A percentile compares a stretch with the other conserved stretches of the same genome.
Conservation (phyloP, 2,888 invertebrate species). For the Epirrita christyi region DNA sequence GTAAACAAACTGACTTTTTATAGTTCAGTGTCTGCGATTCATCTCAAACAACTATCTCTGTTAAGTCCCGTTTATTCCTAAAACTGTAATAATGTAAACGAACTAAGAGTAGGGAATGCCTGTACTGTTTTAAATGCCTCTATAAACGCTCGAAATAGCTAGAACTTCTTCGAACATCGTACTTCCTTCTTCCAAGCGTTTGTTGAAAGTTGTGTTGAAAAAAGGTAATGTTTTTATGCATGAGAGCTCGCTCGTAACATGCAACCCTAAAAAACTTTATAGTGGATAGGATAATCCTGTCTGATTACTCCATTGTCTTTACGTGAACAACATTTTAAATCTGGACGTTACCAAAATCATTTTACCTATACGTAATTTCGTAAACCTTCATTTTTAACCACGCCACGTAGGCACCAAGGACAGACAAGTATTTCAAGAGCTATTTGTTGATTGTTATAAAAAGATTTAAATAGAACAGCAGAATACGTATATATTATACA, state of each 20-base stretch:
- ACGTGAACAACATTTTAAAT: slow-evolving; percentile 21
- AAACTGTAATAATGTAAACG: slow-evolving; percentile 51
- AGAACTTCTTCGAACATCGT: slow-evolving; percentile 11
- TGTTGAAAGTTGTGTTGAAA: slow-evolving; percentile 10
- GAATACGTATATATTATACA: too few species aligned
- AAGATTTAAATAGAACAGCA: too few species aligned
- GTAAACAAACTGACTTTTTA: slow-evolving; percentile 80
- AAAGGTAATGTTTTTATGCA: slow-evolving; percentile 14
- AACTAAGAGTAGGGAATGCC: slow-evolving; percentile 28
- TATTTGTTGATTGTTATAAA: neutral
- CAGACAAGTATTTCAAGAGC: neutral
- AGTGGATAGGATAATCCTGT: slow-evolving; percentile 18
- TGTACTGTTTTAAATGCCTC: slow-evolving; percentile 16
- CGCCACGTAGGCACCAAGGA: neutral
- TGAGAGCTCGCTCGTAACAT: slow-evolving; percentile 7
- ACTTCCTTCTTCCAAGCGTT: slow-evolving; percentile 12
- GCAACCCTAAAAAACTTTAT: slow-evolving; percentile 17
- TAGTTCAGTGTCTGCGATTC: slow-evolving; percentile 70
- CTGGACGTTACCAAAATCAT: neutral
- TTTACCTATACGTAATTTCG: neutral
- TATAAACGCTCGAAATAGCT: slow-evolving; percentile 21
- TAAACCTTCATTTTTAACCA: neutral
- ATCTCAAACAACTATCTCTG: slow-evolving; percentile 59
- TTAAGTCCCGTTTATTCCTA: slow-evolving; percentile 52
- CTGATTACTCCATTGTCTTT: slow-evolving; percentile 8